phyloP scores from a whole-genome alignment of 2,113 vertebrate species.

The Rhipidura dahli region DNA sequence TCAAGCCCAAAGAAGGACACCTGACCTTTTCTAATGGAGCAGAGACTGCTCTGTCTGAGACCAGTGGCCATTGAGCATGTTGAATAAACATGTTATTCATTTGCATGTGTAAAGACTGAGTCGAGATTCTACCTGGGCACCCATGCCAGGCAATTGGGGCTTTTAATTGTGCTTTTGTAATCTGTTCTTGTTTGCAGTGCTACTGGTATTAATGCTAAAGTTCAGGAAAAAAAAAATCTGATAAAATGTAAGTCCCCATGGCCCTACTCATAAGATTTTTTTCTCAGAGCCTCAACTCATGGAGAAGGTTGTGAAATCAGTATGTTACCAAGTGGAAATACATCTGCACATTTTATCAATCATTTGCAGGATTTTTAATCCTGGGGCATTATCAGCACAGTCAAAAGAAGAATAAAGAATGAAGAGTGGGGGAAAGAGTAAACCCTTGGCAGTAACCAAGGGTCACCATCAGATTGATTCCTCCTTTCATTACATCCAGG shows the following conservation, averaged over 20 bases:
- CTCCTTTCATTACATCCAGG: background rate
- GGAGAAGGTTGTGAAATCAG: background rate
- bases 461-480: background rate
- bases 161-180: background rate
- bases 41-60: background rate
- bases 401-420: conserved; percentile 25
- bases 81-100: background rate
- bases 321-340: conserved; percentile 9
- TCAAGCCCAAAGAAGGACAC: background rate
- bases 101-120: background rate
- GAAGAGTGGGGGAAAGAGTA: background rate
- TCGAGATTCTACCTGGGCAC: background rate
- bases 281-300: background rate
- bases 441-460: background rate
- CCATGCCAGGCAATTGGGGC: background rate
- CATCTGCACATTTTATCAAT: background rate
- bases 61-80: background rate
- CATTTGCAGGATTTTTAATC: conserved; percentile 50
- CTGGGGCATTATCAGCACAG: background rate
- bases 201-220: background rate
- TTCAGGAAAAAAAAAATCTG: background rate
- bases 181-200: background rate
- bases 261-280: background rate
- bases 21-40: background rate
- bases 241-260: background rate